A percentile compares a stretch with the other conserved stretches of the same genome.
Evolutionary conservation across 2,113 vertebrate species (phyloP).

Genomic region (Passer domesticus): DNA sequence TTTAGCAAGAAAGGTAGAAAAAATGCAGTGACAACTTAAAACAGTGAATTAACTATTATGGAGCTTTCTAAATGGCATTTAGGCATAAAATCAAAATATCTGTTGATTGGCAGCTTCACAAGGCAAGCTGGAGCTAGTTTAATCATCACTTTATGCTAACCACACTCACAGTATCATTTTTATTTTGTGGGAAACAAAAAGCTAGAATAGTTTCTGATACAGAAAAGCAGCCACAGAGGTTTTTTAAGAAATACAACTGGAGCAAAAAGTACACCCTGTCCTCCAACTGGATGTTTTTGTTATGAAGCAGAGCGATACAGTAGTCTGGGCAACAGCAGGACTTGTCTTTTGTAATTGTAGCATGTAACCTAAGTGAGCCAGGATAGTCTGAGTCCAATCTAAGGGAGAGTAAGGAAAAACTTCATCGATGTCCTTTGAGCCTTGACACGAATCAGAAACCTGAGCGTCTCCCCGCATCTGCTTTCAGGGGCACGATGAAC

Average conservation of each 20-base stretch:
- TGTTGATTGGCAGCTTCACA: neutral
- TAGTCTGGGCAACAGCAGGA: neutral
- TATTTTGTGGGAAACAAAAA: neutral
- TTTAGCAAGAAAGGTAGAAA: neutral
- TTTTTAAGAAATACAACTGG: neutral
- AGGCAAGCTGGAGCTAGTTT: neutral
- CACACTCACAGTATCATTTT: neutral
- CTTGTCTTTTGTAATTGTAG: neutral
- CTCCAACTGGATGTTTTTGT: neutral
- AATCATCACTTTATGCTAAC: neutral
- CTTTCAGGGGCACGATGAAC: slow-evolving; percentile 72
- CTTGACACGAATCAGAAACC: fast-evolving
- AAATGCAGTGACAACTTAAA: neutral
- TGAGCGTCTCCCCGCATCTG: slow-evolving; percentile 39
- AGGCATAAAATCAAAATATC: neutral
- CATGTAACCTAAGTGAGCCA: neutral
- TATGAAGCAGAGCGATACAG: neutral
- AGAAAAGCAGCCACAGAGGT: neutral
- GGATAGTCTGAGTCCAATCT: neutral
- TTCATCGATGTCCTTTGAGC: neutral
- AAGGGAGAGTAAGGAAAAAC: neutral
- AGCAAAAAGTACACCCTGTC: neutral
- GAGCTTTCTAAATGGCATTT: neutral
- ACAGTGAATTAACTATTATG: neutral
- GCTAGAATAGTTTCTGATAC: neutral